A percentile compares a stretch with the other conserved stretches of the same genome.
These are phyloP conservation scores for Callopanchax toddi DNA, from an alignment of 2,113 vertebrate species.

Conservation along the genomic window DNA sequence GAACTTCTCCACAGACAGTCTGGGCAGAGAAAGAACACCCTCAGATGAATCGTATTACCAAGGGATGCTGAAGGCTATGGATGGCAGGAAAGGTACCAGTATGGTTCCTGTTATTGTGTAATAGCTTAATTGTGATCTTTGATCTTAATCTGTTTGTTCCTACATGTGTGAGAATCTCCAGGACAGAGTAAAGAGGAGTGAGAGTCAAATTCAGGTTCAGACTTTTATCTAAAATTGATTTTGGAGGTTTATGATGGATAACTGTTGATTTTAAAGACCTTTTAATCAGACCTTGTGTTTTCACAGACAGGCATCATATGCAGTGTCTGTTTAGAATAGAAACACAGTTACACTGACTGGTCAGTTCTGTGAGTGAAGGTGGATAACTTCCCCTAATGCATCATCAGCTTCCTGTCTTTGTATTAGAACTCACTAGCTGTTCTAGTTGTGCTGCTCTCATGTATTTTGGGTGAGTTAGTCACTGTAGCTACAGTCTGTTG, in stretches of 20 bases:
- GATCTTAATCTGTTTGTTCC: slow-evolving; percentile 6
- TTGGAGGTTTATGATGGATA: background rate
- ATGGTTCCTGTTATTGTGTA: slow-evolving; percentile 10
- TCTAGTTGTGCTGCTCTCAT: slow-evolving; percentile 1
- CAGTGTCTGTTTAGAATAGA: background rate
- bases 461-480: slow-evolving; percentile 21
- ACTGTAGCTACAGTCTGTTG: slow-evolving; percentile 16
- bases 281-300: background rate
- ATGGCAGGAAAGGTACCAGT: slow-evolving; percentile 81
- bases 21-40: slow-evolving; percentile 70
- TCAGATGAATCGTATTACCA: slow-evolving; percentile 80
- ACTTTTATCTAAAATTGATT: background rate
- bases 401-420: slow-evolving; percentile 41
- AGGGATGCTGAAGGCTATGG: slow-evolving; percentile 81
- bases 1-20: slow-evolving; percentile 72
- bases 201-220: background rate
- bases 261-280: background rate
- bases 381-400: slow-evolving; percentile 36
- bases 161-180: no score
- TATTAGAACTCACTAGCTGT: slow-evolving; percentile 49
- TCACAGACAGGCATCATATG: background rate
- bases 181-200: no score
- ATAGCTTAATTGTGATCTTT: slow-evolving; percentile 3
- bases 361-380: background rate
- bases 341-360: background rate